Evolutionary conservation across 2,797 vertebrate species (phyloP).

Genomic region (Peromyscus attwateri): DNA sequence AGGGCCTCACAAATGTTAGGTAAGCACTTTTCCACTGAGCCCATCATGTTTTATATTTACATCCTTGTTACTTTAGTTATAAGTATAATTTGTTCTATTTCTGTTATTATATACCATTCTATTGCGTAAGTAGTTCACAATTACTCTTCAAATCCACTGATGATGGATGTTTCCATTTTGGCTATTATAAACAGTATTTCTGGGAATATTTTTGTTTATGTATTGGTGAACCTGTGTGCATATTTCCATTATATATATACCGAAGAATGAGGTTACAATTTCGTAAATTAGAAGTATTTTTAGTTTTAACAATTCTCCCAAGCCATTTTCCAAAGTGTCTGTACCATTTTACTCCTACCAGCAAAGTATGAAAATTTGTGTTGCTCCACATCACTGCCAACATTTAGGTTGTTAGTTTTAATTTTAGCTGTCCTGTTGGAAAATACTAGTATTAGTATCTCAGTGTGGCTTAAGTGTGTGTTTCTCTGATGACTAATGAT

Average conservation of each 20-base stretch:
- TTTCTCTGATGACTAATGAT: slow-evolving; percentile 33
- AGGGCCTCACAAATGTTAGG: not conserved
- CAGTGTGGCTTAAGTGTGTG: not conserved
- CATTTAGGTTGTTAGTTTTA: slow-evolving; percentile 44
- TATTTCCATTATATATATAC: slow-evolving; percentile 14
- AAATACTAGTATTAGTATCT: slow-evolving; percentile 21
- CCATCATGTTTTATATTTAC: not conserved
- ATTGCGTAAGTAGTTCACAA: slow-evolving; percentile 11
- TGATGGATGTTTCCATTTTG: slow-evolving; percentile 47
- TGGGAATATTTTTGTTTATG: slow-evolving; percentile 19
- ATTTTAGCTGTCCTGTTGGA: slow-evolving; percentile 5
- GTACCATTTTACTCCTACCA: slow-evolving; percentile 10
- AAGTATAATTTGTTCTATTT: slow-evolving; percentile 9
- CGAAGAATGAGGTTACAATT: not conserved
- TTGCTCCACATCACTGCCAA: not conserved
- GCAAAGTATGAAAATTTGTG: not conserved
- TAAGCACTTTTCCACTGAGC: not conserved
- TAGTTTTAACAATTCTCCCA: slow-evolving; percentile 20
- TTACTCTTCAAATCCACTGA: slow-evolving; percentile 17
- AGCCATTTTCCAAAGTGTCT: slow-evolving; percentile 7
- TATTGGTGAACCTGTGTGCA: slow-evolving; percentile 42
- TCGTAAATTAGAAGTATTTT: not conserved
- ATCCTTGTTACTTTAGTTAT: slow-evolving; percentile 9
- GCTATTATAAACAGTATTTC: slow-evolving; percentile 15
- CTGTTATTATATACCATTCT: not conserved